Evolutionary conservation across 2,888 invertebrate genomes (phyloP).

Genomic region (Apamea epomidion): DNA sequence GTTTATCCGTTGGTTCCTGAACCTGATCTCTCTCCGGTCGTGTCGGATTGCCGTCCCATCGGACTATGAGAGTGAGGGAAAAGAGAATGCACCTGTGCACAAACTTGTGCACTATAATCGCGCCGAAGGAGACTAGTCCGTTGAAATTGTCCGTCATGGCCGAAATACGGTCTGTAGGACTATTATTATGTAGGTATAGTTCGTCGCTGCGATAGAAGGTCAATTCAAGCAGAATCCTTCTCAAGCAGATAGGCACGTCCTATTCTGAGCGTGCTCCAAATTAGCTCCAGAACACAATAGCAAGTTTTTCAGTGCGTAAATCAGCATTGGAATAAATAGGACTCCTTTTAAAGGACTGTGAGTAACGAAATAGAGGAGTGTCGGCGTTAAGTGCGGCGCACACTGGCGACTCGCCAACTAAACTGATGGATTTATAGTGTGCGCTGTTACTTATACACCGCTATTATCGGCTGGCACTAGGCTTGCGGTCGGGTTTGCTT

Average conservation of each 20-base stretch:
- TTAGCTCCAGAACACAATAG: slow-evolving; percentile 36
- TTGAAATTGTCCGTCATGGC: no score
- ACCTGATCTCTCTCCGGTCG: no score
- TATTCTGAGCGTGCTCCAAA: slow-evolving; percentile 14
- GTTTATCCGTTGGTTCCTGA: no score
- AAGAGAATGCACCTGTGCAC: neutral
- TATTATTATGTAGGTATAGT: no score
- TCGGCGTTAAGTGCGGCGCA: slow-evolving; percentile 71
- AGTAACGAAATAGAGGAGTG: slow-evolving; percentile 59
- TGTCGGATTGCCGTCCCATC: neutral
- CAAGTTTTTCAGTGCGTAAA: slow-evolving; percentile 52
- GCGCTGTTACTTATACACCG: slow-evolving; percentile 73
- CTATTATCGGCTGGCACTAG: slow-evolving; percentile 67
- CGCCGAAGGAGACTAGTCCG: no score
- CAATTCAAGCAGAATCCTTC: neutral
- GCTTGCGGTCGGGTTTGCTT: slow-evolving; percentile 34
- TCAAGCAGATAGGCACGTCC: no score
- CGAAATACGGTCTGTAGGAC: no score
- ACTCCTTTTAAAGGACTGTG: slow-evolving; percentile 60
- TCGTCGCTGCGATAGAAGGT: neutral
- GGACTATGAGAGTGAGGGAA: neutral
- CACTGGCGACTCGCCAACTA: slow-evolving; percentile 75
- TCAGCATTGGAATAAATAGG: slow-evolving; percentile 61
- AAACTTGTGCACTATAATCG: no score
- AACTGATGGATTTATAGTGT: slow-evolving; percentile 80